Base-by-base conservation (phyloP, 2,113 vertebrate genomes). In the Notarius quadriscutis region DNA sequence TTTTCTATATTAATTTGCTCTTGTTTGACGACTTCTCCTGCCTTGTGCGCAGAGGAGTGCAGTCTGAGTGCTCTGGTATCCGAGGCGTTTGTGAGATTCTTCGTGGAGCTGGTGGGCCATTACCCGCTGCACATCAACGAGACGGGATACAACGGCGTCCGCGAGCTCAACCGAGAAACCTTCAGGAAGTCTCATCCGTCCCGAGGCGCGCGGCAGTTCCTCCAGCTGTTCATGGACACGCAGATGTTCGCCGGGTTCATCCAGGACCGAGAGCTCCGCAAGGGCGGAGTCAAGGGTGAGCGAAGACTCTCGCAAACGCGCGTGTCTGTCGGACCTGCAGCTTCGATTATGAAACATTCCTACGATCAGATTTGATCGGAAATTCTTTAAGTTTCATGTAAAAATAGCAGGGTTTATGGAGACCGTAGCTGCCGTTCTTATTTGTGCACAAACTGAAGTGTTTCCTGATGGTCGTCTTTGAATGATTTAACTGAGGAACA, bases 231-330 rank as follows among this genome's bases (percentile, higher is more conserved):
- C 94, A 99, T 99, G 98, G 97, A 99, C 53, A 99, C 98, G 0
- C 98, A 99, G 93, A 99, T 99, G 98, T 99, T 99, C 14, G 97
- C 98, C 0, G 98, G 98, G 50, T 99, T 99, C 94, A 96, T 99
- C 90, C 98, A 99, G 89, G 98, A 99, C 91, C 95, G 97, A 72
- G 98, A 99, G 91, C 97, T 99, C 41, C 94, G 96, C 78, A 98
- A 97, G 92, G 97, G 92, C 51, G 91, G 92, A 8, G 96, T 93
- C 60, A 97, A 94, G 97, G 98, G 98, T 98, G 51, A 91, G 93
- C 41, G 58, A 83, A 7, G 34, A 30, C 30, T 15, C 14, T 69
- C 11, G 0, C 11, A 25, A 9, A 58, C 41, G 1, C 48, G 7
- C 17, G 34, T 5, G 34, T 5, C 22, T 50, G 8, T 12, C 25